Evolutionary conservation across 2,888 invertebrate genomes (phyloP), one percentile per base, ranked within the genome.

Genomic region (Zonitis immaculata): DNA sequence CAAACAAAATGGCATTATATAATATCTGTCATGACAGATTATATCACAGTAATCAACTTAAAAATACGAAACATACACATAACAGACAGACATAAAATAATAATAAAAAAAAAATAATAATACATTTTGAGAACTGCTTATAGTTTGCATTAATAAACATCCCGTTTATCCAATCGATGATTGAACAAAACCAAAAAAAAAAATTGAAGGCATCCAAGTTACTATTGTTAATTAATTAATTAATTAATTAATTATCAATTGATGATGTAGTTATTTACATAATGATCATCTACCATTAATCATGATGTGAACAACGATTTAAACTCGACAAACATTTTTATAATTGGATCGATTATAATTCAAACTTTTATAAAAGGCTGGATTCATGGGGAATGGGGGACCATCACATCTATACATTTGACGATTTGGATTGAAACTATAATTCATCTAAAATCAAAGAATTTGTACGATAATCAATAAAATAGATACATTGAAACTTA

Each of bases 291-390:
- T 69, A 68, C 68, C 69, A 66, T 69, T 67, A 68, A 67, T 67
- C 67, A 63, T 66, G 64, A 61, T 54, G 56, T 49, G 53, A 58
- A 56, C 49, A 59, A 51, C 49, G 48, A 26, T 59, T 66, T 74
- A 74, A 66, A 74, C 74, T 66, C 72, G 69, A 57, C 73, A 63
- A 60, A 73, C 69, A 65, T 74, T 74, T 64, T 74, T 74, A 66
- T 72, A 71, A 62, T 72, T 69, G 57, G 70, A 65, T 63, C 71
- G 66, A 58, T 70, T 70, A 62, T 73, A 71, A 62, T 71, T 71
- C 66, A 73, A 69, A 61, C 70, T 73, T 64, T 72, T 70, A 63
- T 69, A 73, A 61, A 73, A 72, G 49, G 71, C 63, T 28, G 72
- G 73, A 39, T 69, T 68, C 62, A 73, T 64, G 22, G 69, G 67